Evolutionary conservation across 1,140 invertebrate genomes (phyloP).

Genomic region (Sarcophaga peregrina): DNA sequence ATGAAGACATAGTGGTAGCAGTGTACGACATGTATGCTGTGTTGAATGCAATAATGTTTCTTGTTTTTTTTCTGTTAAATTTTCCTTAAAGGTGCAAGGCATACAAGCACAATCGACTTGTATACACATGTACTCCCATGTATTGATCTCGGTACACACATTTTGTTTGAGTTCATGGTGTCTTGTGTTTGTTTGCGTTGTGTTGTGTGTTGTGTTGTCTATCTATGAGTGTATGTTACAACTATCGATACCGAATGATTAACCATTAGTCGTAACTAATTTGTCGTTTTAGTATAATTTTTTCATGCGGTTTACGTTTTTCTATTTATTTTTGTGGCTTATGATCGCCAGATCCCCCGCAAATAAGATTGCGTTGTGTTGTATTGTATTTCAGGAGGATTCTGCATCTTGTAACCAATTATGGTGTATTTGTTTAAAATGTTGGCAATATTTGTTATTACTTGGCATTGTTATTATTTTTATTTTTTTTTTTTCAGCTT

Average conservation of each 20-base stretch:
- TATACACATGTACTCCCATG: background rate
- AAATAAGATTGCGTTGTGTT: background rate
- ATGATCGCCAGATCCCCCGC: background rate
- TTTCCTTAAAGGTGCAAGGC: slow-evolving; percentile 1
- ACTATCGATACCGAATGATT: background rate
- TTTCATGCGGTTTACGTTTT: background rate
- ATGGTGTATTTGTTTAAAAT: slow-evolving; percentile 8
- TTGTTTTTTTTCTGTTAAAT: background rate
- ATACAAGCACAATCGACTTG: background rate
- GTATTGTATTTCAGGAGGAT: background rate
- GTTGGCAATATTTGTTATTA: background rate
- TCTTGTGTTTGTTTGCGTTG: background rate
- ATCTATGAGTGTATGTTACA: background rate
- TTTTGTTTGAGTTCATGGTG: background rate
- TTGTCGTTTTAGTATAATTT: slow-evolving; percentile 15
- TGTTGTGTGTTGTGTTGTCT: too few relatives aligned
- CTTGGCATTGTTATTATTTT: background rate
- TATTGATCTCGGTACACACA: background rate
- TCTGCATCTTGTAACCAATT: slow-evolving; percentile 9
- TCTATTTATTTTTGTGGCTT: background rate
- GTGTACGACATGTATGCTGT: background rate
- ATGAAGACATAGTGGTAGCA: background rate
- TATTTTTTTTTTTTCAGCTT: background rate
- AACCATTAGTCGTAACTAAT: slow-evolving; percentile 15
- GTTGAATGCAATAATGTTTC: too few relatives aligned